Percentiles rank a stretch among this genome's conserved stretches.
These are phyloP conservation scores for Spheniscus humboldti DNA, from an alignment of 2,797 vertebrate species.

Conservation along the genomic window DNA sequence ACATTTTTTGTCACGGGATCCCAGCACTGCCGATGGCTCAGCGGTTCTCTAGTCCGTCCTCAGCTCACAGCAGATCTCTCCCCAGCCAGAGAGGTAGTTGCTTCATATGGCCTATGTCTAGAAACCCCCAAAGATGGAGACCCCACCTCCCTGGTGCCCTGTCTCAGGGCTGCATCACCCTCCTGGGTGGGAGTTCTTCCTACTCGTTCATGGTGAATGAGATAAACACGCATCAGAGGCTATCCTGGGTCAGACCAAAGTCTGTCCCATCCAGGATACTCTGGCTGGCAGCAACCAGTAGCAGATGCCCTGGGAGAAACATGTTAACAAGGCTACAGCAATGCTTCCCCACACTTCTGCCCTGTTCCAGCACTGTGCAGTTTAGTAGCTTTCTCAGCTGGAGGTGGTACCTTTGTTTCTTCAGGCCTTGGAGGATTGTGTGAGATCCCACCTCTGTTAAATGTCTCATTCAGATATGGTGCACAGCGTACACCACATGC, in stretches of 20 bases:
- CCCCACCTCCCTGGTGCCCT: not conserved
- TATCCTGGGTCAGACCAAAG: not conserved
- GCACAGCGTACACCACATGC: accelerated
- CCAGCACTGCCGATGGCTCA: accelerated
- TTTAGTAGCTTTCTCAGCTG: not conserved
- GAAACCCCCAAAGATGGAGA: not conserved
- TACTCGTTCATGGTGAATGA: not conserved
- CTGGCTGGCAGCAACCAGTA: not conserved
- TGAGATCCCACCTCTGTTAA: not conserved
- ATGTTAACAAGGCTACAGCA: not conserved
- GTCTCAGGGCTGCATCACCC: not conserved
- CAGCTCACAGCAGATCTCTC: not conserved
- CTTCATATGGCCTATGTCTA: not conserved
- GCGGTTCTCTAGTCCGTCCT: not conserved
- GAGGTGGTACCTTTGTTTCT: not conserved
- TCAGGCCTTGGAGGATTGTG: not conserved
- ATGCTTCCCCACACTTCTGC: not conserved
- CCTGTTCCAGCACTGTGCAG: accelerated
- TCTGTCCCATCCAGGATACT: not conserved
- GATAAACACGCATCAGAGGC: not conserved
- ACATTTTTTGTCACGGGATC: not conserved
- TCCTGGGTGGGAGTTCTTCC: not conserved
- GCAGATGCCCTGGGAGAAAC: not conserved
- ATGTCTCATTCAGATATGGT: not conserved
- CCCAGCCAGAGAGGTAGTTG: not conserved